A percentile compares a stretch with the other conserved stretches of the same genome.
Evolutionary conservation across 1,140 invertebrate genomes (phyloP).

Genomic region (Cydia fagiglandana): DNA sequence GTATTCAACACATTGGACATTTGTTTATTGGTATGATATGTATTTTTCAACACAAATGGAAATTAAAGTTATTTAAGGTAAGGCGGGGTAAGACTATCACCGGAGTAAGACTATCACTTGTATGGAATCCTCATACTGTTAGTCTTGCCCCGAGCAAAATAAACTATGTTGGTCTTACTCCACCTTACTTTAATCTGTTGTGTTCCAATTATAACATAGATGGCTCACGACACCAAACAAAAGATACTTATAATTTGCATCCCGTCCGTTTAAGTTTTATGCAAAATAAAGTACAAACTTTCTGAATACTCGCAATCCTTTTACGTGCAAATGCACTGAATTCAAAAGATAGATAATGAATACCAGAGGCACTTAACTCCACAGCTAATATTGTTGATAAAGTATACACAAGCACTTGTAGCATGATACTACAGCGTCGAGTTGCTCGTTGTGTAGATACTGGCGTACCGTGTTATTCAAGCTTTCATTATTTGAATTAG

Average conservation of each 20-base stretch:
- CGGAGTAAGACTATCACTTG: too few relatives aligned
- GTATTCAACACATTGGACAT: too few relatives aligned
- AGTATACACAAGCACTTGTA: slow-evolving; percentile 1
- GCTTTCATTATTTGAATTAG: slow-evolving; percentile 24
- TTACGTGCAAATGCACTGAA: not conserved
- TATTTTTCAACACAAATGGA: too few relatives aligned
- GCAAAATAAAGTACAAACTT: not conserved
- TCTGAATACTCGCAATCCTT: not conserved
- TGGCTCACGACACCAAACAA: too few relatives aligned
- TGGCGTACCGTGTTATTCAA: slow-evolving; percentile 16
- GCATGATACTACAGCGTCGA: slow-evolving; percentile 2
- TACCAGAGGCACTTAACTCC: not conserved
- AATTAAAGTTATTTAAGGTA: too few relatives aligned
- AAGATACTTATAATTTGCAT: not conserved
- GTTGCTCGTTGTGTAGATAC: slow-evolving; percentile 20
- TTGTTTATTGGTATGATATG: too few relatives aligned
- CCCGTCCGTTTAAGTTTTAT: not conserved
- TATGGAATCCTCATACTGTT: too few relatives aligned
- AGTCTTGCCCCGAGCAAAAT: too few relatives aligned
- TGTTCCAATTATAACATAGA: too few relatives aligned
- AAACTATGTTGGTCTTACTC: too few relatives aligned
- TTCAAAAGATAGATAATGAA: slow-evolving; percentile 17
- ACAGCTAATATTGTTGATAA: slow-evolving; percentile 24
- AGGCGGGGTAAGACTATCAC: too few relatives aligned
- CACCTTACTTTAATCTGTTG: too few relatives aligned